These are phyloP conservation scores for Thaleichthys pacificus DNA, from an alignment of 2,797 vertebrate species.

Conservation along the genomic window DNA sequence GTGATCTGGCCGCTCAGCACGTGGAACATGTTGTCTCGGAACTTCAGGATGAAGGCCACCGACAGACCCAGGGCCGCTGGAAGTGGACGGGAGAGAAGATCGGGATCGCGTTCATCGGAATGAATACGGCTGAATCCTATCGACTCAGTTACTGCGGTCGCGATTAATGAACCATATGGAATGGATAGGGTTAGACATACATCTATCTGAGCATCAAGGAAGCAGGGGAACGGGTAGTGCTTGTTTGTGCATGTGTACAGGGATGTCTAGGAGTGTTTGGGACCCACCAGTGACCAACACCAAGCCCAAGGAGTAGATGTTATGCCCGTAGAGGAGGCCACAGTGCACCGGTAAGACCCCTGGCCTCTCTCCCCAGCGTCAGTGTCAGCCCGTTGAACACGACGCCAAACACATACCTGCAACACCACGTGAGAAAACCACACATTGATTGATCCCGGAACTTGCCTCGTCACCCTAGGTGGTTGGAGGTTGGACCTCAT, in stretches of 20 bases:
- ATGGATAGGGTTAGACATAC: no score
- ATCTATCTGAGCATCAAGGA: no score
- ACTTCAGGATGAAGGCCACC: constrained; percentile 97
- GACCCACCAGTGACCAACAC: constrained; percentile 84
- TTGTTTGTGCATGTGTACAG: neutral
- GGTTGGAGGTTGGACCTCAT: no score
- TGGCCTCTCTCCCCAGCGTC: constrained; percentile 75
- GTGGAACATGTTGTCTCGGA: constrained; percentile 99
- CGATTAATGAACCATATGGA: no score
- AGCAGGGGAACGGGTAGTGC: no score
- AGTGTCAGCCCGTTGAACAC: constrained; percentile 89
- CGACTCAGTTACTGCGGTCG: no score
- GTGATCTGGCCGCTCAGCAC: constrained; percentile 94
- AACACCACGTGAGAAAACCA: neutral
- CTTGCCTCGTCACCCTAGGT: no score
- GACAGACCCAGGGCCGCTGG: constrained; percentile 86
- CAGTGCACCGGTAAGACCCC: constrained; percentile 81
- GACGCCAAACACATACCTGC: constrained; percentile 86
- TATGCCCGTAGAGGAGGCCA: constrained; percentile 95
- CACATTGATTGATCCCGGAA: no score
- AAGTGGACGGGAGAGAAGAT: no score
- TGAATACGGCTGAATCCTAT: no score
- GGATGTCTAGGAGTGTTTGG: neutral
- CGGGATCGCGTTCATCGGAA: no score
- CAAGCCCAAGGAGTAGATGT: constrained; percentile 84